phyloP scores from a whole-genome alignment of 2,797 vertebrate genomes.

The Glyptemys insculpta region DNA sequence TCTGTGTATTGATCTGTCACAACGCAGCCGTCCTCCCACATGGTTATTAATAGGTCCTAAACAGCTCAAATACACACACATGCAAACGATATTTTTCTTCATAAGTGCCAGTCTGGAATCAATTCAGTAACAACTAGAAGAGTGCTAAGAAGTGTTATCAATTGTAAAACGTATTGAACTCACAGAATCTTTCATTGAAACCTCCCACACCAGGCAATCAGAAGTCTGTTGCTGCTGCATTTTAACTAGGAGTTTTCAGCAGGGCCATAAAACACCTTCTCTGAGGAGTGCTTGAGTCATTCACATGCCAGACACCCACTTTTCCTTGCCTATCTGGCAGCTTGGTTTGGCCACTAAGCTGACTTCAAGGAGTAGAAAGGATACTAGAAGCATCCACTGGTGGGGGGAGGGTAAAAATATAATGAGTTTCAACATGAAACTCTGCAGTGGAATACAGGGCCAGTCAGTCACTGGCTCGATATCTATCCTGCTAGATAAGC shows the following conservation, averaged over 20 bases:
- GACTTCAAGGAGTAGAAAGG: not conserved
- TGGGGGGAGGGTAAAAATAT: not conserved
- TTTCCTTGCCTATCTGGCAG: not conserved
- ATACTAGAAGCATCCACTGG: not conserved
- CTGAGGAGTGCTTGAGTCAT: not conserved
- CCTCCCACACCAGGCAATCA: constrained; percentile 28
- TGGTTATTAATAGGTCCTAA: constrained; percentile 51
- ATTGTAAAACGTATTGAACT: constrained; percentile 23
- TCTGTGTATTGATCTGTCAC: constrained; percentile 22
- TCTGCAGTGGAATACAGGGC: not conserved
- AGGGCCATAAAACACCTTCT: not conserved
- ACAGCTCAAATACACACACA: not conserved
- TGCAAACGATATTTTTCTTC: constrained; percentile 46
- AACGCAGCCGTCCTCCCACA: not conserved
- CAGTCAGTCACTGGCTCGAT: not conserved
- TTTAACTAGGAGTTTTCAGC: not conserved
- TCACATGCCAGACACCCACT: accelerated
- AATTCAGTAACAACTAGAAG: constrained; percentile 42
- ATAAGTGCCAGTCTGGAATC: constrained; percentile 23
- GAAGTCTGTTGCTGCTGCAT: not conserved
- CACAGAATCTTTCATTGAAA: constrained; percentile 25
- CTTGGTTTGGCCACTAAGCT: not conserved
- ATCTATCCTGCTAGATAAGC: not conserved
- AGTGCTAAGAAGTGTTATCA: constrained; percentile 6
- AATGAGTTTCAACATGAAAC: not conserved